These are phyloP conservation scores for Hemicentrotus pulcherrimus DNA, from an alignment of 35 echinoderm and acorn worm species.

Conservation along the genomic window DNA sequence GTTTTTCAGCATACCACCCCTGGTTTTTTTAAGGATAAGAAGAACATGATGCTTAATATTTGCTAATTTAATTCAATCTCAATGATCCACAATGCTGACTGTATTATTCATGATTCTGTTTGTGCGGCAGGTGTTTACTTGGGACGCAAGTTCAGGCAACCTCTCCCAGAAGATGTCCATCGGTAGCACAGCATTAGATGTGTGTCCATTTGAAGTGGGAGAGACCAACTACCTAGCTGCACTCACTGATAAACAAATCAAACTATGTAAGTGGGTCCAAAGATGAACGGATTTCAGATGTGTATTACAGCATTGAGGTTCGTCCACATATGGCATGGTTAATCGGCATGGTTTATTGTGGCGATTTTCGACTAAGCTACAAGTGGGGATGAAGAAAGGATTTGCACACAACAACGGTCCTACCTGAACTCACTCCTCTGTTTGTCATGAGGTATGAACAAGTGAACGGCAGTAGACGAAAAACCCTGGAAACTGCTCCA, in stretches of 20 bases:
- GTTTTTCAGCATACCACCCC: neutral
- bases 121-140: conserved; percentile 62
- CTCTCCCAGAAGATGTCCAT: conserved; percentile 66
- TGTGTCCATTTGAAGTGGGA: conserved; percentile 77
- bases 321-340: too few relatives aligned
- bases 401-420: too few relatives aligned
- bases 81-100: neutral
- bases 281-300: neutral
- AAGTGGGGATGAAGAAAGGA: too few relatives aligned
- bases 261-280: conserved; percentile 55
- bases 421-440: too few relatives aligned
- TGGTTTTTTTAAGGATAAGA: neutral
- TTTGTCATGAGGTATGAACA: too few relatives aligned
- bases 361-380: too few relatives aligned
- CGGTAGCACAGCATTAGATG: conserved; percentile 75
- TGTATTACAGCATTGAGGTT: too few relatives aligned
- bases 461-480: too few relatives aligned
- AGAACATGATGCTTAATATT: neutral
- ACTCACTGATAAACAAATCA: conserved; percentile 86
- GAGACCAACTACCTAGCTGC: conserved; percentile 66
- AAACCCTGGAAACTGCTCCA: too few relatives aligned
- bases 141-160: conserved; percentile 75
- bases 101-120: neutral
- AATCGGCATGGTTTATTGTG: too few relatives aligned
- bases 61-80: neutral